Evolutionary conservation across 2,113 vertebrate genomes (phyloP), one percentile per base, ranked within the genome.

Genomic region (Sinocyclocheilus grahami): DNA sequence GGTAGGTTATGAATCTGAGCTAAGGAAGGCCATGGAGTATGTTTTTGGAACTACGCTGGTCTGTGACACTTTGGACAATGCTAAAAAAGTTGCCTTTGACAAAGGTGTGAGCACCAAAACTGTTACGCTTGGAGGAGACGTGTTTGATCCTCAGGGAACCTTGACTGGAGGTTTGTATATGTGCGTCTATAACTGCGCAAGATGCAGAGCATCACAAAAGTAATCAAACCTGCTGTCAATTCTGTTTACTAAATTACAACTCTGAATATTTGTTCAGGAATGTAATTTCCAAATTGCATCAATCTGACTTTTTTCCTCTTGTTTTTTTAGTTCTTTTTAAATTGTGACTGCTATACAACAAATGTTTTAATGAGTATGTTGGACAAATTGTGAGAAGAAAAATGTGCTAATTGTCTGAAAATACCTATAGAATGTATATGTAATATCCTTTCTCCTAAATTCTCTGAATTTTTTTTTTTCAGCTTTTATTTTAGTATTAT

Each of bases 1-100:
- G 78, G 95, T 99, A 86, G 94, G 84, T 0, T 99, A 97, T 9
- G 94, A 97, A 13, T 78, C 93, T 10, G 97, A 98, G 89, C 89
- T 99, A 80, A 95, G 95, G n/a, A 99, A 97, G 92, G 98, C 97
- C 85, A 98, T 99, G 97, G 96, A 99, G 91, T 99, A 96, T 85
- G 96, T 99, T 37, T 99, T 99, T 88, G 98, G 98, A 72, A 94
- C 95, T 86, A 96, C 97, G 0, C 84, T 99, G 88, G 92, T 99
- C 82, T 99, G 97, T 77, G 95, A 96, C 88, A 95, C 88, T 82
- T 93, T 99, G 94, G 96, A 98, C 89, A 96, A 96, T 24, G 97
- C 98, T 82, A 98, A 98, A 91, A 97, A 92, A 91, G 96, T 99
- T 80, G 96, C 98, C 74, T 99, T 99, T 39, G 95, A 98, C 90